These are phyloP conservation scores for Darevskia mixta DNA, from an alignment of 2,797 vertebrate genomes.

Conservation along the genomic window DNA sequence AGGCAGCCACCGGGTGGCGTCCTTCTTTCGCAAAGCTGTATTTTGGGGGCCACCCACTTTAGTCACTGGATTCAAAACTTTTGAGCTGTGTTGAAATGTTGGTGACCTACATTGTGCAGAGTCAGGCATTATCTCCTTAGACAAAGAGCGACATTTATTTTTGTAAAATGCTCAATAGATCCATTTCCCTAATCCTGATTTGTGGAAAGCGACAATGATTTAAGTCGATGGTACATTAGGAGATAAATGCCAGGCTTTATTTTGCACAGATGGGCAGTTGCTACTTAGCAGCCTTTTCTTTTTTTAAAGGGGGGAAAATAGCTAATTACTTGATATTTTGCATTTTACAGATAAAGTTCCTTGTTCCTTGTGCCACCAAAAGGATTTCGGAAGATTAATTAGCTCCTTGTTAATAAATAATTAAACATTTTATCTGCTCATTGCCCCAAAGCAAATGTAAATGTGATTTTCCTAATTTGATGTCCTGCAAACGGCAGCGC, in stretches of 20 bases:
- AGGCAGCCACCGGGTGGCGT: neutral
- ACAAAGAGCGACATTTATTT: neutral
- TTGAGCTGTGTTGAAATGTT: too few relatives aligned
- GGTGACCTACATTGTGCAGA: neutral
- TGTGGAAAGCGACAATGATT: neutral
- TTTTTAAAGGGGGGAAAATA: conserved; percentile 31
- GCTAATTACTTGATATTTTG: conserved; percentile 60
- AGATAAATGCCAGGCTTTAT: neutral
- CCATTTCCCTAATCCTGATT: neutral
- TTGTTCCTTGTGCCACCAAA: conserved; percentile 42
- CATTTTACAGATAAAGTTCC: conserved; percentile 48
- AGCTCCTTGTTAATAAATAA: conserved; percentile 64
- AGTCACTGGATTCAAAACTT: neutral
- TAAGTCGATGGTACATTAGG: neutral
- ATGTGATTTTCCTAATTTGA: conserved; percentile 56
- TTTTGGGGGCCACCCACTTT: too few relatives aligned
- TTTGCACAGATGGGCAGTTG: neutral
- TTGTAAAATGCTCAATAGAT: neutral
- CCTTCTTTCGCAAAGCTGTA: too few relatives aligned
- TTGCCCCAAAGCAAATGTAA: conserved; percentile 58
- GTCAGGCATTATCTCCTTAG: too few relatives aligned
- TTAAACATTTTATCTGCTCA: conserved; percentile 59
- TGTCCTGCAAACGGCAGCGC: conserved; percentile 46
- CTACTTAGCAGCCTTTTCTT: neutral
- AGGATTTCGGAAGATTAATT: conserved; percentile 63